Evolutionary conservation across 2,797 vertebrate species (phyloP), one percentile per base, ranked within the genome.

Genomic region (Aphelocoma californica): DNA sequence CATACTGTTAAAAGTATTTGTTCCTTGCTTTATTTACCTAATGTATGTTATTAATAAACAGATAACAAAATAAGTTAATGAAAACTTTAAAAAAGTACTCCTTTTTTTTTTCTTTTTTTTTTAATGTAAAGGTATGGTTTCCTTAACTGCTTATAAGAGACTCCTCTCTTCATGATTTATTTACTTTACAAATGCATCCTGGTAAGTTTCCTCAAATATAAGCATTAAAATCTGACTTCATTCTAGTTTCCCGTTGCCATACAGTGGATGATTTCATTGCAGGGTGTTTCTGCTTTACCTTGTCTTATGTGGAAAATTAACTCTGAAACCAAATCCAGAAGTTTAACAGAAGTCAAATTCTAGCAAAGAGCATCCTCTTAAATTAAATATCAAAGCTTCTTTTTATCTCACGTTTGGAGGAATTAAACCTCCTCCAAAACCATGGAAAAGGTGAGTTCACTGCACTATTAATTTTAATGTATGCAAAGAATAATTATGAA

Each of bases 401-500:
- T 88, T 80, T 77, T 67, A 73, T 67, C 34, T 91, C 10, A 5
- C 20, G 3, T 87, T 86, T 74, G 29, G 53, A 50, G 45, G 11
- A 74, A 70, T 62, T 64, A 89, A 92, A 54, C 70, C 4, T 90
- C 8, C 18, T 69, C 18, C n/a, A 62, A 93, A 92, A 48, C 2
- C 11, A 47, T 9, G 10, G 14, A 17, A 71, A 65, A 90, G 40
- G 14, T 61, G n/a, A 88, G 58, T 53, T 81, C 5, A 16, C 29
- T 85, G 24, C 16, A 17, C 4, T 73, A 51, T 80, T 78, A 77
- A 3, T 42, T 77, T 82, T 65, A 89, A 81, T 53, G 18, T 64
- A 65, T 79, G 40, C 17, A 69, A 91, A 57, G 24, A 86, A 84
- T 71, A 87, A 95, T 83, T 91, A 81, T 81, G n/a, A 93, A 91